Base-by-base conservation (phyloP, 2,113 vertebrate species). In the Pungitius pungitius region DNA sequence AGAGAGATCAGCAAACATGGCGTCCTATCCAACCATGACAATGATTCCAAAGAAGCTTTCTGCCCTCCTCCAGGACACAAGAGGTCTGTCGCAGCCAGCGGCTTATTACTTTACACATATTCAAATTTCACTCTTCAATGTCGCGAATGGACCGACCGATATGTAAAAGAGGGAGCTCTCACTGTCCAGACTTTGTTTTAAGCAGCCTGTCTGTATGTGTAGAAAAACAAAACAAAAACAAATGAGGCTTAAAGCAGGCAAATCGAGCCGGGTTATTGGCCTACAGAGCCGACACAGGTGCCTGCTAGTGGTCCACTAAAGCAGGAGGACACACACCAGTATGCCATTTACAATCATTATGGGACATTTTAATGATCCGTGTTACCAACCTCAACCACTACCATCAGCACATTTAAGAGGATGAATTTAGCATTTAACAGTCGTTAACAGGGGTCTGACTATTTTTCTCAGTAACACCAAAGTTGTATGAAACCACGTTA, bases 111-210 rank as follows among this genome's bases (percentile, higher is more conserved):
- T 81, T 74, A 85, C 77, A 81, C 67, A 73, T 77, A 92, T 55
- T 75, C 88, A 91, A 90, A 92, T 89, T 22, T 80, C 51, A 61
- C 30, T 51, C 65, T 77, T 69, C 58, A 62, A 84, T 86, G 87
- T 92, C 86, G 88, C 86, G 85, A 87, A 90, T 77, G 26, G 49
- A 68, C 51, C 26, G 64, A 85, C 77, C 77, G 0, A 67, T 80
- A 92, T 90, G 91, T 86, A 91, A 90, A 91, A 65, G 33, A 47
- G 27, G 57, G 54, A 49, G 67, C 59, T 75, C 75, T 69, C 12
- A 37, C 54, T 77, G 56, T 63, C 33, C 43, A 13, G 68, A 47
- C 35, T 51, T 80, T 84, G 82, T 80, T 79, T 83, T 71, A 52
- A 63, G 33, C 24, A 17, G 33, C 61, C 42, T 52, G 59, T 75